phyloP scores from a whole-genome alignment of 1,140 invertebrate species.

The Latrodectus geometricus region DNA sequence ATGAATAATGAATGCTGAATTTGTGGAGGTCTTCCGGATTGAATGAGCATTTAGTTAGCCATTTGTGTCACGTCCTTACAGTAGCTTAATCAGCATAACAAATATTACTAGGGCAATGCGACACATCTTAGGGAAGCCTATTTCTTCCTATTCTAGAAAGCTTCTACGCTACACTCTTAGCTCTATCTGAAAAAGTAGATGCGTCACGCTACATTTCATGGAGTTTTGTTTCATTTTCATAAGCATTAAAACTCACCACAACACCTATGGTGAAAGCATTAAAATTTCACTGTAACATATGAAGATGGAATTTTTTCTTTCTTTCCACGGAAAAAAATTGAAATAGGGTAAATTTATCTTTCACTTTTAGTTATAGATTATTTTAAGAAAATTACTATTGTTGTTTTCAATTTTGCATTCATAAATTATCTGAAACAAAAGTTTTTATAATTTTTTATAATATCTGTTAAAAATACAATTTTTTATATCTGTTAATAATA shows the following conservation, averaged over 20 bases:
- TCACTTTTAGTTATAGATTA: too few species aligned
- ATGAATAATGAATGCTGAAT: constrained; percentile 55
- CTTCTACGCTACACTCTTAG: too few species aligned
- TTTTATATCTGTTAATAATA: too few species aligned
- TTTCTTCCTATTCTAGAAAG: constrained; percentile 24
- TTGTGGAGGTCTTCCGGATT: constrained; percentile 49
- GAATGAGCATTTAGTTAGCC: constrained; percentile 53
- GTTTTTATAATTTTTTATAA: too few species aligned
- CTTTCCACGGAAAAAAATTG: not conserved
- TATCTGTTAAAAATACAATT: too few species aligned
- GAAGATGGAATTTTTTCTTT: not conserved
- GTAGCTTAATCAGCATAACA: constrained; percentile 61
- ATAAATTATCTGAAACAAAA: too few species aligned
- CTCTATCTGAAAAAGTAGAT: constrained; percentile 18
- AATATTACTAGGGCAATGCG: constrained; percentile 32
- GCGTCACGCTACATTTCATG: constrained; percentile 51
- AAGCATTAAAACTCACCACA: constrained; percentile 49
- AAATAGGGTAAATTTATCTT: too few species aligned
- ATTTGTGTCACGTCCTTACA: constrained; percentile 53
- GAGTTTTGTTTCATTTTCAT: constrained; percentile 57
- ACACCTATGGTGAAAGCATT: constrained; percentile 47
- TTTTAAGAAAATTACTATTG: too few species aligned
- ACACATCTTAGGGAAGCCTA: constrained; percentile 54
- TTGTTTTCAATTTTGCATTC: too few species aligned
- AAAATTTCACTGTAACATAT: constrained; percentile 38